Base-by-base conservation (phyloP, 2,113 vertebrate genomes). In the Harpagus bidentatus region DNA sequence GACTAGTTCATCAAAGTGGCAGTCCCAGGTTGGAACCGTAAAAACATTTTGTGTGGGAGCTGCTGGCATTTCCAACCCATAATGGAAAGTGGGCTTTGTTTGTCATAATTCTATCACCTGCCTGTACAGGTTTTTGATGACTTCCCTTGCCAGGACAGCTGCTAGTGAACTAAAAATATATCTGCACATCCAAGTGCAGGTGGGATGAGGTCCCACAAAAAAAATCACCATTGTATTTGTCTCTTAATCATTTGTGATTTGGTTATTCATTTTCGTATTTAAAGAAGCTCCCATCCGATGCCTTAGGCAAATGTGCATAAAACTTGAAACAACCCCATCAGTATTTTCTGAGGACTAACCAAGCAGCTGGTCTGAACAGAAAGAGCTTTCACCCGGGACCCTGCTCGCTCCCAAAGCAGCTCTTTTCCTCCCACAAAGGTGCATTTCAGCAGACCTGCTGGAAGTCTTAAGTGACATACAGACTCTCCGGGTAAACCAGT, bases 401-500 rank as follows among this genome's bases (percentile, higher is more conserved):
- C 59, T 55, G 56, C 79, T 40, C 88, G 45, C 53, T 97, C 93
- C 83, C 96, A 85, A 70, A 82, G n/a, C 65, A 88, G 7, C 34
- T 77, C 47, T 85, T 95, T 86, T 87, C 22, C 48, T 91, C 63
- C 71, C 72, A 83, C 65, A 82, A 90, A 96, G 90, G 86, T 93
- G 67, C 81, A 91, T 94, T 97, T 95, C 94, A 97, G 63, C 47
- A 87, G 86, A 83, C 66, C 65, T 78, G 25, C 40, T 78, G 86
- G 53, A 97, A 97, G 94, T 92, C 70, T 96, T 97, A 59, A 22
- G 86, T 92, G 96, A 95, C 92, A 97, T 70, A 55, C 11, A 71
- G 78, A 58, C 45, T 91, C 82, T 31, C 34, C 0, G 5, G 77
- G 36, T 77, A 95, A 96, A 56, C 42, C 31, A 56, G 43, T 85